phyloP scores from a whole-genome alignment of 2,888 invertebrate genomes.

The Carcina quercana region DNA sequence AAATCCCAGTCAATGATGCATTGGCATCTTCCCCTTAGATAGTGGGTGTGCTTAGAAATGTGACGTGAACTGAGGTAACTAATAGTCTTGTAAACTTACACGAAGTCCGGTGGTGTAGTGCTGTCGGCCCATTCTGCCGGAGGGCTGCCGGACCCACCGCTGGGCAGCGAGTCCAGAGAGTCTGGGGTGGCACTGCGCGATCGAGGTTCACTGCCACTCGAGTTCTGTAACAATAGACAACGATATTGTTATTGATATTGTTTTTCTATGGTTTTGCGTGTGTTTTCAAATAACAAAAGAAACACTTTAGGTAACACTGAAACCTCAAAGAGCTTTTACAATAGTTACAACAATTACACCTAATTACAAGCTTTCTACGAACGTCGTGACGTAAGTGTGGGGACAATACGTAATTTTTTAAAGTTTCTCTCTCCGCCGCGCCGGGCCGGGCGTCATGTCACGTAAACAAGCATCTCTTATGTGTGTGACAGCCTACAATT shows the following conservation, averaged over 20 bases:
- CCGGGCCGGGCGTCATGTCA: too few species aligned
- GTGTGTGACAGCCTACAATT: too few species aligned
- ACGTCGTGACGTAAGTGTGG: conserved; percentile 12
- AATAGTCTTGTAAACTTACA: conserved; percentile 36
- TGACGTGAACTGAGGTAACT: too few species aligned
- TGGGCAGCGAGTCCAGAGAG: conserved; percentile 86
- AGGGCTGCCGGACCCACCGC: conserved; percentile 74
- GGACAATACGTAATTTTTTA: conserved; percentile 20
- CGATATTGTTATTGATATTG: not conserved
- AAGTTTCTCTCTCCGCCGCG: conserved; percentile 19
- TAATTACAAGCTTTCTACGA: not conserved
- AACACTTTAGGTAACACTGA: not conserved
- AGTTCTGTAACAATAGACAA: conserved; percentile 67
- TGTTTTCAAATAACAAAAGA: conserved; percentile 39
- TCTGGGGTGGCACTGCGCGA: conserved; percentile 93
- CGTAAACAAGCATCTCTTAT: too few species aligned
- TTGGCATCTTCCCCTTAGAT: too few species aligned
- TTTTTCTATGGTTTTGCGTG: conserved; percentile 4
- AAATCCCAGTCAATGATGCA: too few species aligned
- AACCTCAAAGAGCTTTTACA: too few species aligned
- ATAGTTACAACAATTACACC: too few species aligned
- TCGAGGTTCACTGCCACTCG: conserved; percentile 86
- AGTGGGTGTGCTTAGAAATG: too few species aligned
- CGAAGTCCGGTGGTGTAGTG: conserved; percentile 61
- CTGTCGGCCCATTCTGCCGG: conserved; percentile 68